Evolutionary conservation across 2,888 invertebrate genomes (phyloP), one percentile per base, ranked within the genome.

Genomic region (Cryptophagus acutangulus): DNA sequence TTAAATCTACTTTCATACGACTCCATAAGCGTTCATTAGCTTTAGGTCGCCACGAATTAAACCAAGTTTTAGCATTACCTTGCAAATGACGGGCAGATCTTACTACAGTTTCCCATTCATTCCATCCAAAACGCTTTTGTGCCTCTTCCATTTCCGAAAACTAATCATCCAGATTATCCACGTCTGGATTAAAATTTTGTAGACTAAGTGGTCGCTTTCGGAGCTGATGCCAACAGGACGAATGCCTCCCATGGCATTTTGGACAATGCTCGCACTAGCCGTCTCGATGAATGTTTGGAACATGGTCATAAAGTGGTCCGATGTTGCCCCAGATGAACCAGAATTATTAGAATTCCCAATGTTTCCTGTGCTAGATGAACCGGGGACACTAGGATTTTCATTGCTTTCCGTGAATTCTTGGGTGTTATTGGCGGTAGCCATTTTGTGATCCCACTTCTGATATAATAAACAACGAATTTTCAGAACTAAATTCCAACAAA

Each of bases 1-100:
- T 12, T 20, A 34, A 34, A 18, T 17, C 34, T 15, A 17, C 12
- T 34, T 34, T 34, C 34, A 34, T 34, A 34, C 34, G 34, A 15
- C 20, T 3, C 33, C 33, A 33, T 20, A 33, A 10, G 20, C 33
- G 34, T 25, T 34, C 34, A 34, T 34, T 34, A 10, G 20, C 10
- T 34, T 20, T 34, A 18, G 33, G 31, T 17, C 31, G 14, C 31
- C 15, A 31, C 14, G 31, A 31, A 31, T 31, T 6, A 31, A 17
- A 31, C 31, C 31, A 31, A 12, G 17, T 31, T 30, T 8, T 30
- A 14, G 30, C 30, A 30, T 30, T 30, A 30, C 30, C 30, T 30
- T 30, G 30, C 2, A 30, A 30, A 9, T 30, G n/a, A 30, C 16
- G 30, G 30, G 30, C 30, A 30, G 30, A 30, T 30, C n/a, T 30